Conservation (phyloP, 2,113 vertebrate species). For the Forbesichthys papilliferus region DNA sequence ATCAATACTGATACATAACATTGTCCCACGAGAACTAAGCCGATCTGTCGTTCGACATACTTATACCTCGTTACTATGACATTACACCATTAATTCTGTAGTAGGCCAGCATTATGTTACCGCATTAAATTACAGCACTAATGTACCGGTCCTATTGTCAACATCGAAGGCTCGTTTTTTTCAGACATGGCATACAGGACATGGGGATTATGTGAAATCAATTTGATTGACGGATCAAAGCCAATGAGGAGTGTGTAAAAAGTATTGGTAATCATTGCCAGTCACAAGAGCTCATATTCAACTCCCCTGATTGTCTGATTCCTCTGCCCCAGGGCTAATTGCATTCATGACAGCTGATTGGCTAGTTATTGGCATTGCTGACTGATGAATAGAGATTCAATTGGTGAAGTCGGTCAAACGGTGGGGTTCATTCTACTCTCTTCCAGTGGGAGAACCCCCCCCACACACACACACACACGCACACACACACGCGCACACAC, state of each 20-base stretch:
- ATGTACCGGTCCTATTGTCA: not conserved
- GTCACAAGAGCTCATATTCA: conserved; percentile 46
- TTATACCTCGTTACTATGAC: conserved; percentile 20
- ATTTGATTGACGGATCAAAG: conserved; percentile 24
- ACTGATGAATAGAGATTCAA: conserved; percentile 27
- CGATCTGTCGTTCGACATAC: conserved; percentile 28
- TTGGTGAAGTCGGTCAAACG: conserved; percentile 55
- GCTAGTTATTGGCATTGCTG: conserved; percentile 1
- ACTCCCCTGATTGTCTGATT: conserved; percentile 14
- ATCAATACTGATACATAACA: conserved; percentile 39
- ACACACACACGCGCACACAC: conserved; percentile 3
- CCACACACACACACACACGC: too few species aligned
- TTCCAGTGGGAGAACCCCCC: conserved; percentile 18
- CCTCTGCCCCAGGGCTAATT: conserved; percentile 13
- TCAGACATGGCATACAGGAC: too few species aligned
- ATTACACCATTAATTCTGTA: conserved; percentile 4
- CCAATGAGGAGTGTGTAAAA: conserved; percentile 26
- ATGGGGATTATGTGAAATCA: conserved; percentile 10
- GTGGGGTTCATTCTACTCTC: conserved; percentile 22
- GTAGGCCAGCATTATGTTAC: not conserved
- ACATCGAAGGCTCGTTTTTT: too few species aligned
- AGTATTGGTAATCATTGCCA: conserved; percentile 50
- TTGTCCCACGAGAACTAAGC: conserved; percentile 26
- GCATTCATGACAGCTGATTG: conserved; percentile 41
- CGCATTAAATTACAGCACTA: not conserved